Evolutionary conservation across 2,113 vertebrate species (phyloP), one percentile per base, ranked within the genome.

Genomic region (Mesoclemmys tuberculata): DNA sequence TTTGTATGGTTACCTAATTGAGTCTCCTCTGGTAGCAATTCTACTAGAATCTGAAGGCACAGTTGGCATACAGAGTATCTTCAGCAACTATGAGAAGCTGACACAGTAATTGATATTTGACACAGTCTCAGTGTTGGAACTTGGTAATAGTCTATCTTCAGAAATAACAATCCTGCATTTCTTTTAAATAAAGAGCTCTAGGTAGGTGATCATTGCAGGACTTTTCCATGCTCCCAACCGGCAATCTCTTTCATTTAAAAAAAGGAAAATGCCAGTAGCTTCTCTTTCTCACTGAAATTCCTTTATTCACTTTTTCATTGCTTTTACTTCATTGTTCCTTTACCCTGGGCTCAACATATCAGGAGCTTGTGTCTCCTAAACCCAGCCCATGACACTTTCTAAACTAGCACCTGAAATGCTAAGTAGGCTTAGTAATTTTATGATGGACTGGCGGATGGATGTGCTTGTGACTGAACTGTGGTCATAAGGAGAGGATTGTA

Each of bases 81-180:
- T 91, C 90, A 92, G 24, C 61, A 82, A 26, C 18, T 84, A 6
- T 27, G 8, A 52, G 4, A 1, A 41, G 4, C 44, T 90, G 79
- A 87, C 24, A 48, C 8, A 6, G 27, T 44, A 64, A 21, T 46
- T 88, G 58, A 83, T 27, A 91, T 94, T 74, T 83, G 24, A 4
- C 5, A 85, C 27, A 86, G 44, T 6, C 49, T 41, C 4, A 11
- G 41, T 86, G 87, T 4, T 54, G 24, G 82, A 92, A 80, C 0
- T 10, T 4, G 0, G 1, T 71, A 74, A 83, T 41, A 87, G 80
- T 22, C 46, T 41, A 38, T 0, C 9, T 1, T 56, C 49, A n/a
- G 22, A 84, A 95, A 64, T 2, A 56, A 52, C 5, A 0, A 4
- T 55, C 64, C 52, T 58, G 0, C 26, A 29, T 68, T 52, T 51